These are phyloP conservation scores for Druon quercuslanigerum DNA, from an alignment of 1,140 invertebrate genomes.

Conservation along the genomic window DNA sequence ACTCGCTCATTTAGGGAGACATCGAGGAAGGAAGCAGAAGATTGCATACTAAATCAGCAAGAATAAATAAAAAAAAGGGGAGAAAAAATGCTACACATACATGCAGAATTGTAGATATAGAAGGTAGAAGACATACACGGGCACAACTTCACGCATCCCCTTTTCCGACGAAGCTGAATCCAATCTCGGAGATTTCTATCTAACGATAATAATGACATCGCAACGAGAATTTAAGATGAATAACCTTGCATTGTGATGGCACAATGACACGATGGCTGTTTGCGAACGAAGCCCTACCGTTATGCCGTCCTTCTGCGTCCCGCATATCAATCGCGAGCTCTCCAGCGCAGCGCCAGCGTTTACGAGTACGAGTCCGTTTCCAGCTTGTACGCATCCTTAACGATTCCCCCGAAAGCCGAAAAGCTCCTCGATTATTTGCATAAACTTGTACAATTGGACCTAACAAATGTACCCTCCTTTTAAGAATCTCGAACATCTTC, in stretches of 20 bases:
- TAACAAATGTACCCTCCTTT: constrained; percentile 25
- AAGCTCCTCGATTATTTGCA: constrained; percentile 28
- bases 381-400: constrained; percentile 12
- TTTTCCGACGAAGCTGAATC: constrained; percentile 65
- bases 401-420: constrained; percentile 1
- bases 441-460: constrained; percentile 14
- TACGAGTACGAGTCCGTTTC: constrained; percentile 44
- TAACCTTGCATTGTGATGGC: constrained; percentile 75
- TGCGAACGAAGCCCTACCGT: constrained; percentile 70
- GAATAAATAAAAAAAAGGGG: constrained; percentile 9
- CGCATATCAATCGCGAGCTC: constrained; percentile 66
- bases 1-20: constrained; percentile 27
- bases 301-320: constrained; percentile 67
- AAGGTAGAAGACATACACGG: constrained; percentile 46
- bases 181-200: constrained; percentile 70
- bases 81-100: neutral
- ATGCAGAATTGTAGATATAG: neutral
- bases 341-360: constrained; percentile 39
- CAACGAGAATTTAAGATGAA: constrained; percentile 73
- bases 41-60: constrained; percentile 30
- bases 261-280: constrained; percentile 71
- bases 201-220: constrained; percentile 73
- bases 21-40: constrained; percentile 24
- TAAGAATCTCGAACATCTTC: neutral
- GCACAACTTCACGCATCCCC: constrained; percentile 57